phyloP scores from a whole-genome alignment of 2,113 vertebrate species.

The Psephotus haematonotus region DNA sequence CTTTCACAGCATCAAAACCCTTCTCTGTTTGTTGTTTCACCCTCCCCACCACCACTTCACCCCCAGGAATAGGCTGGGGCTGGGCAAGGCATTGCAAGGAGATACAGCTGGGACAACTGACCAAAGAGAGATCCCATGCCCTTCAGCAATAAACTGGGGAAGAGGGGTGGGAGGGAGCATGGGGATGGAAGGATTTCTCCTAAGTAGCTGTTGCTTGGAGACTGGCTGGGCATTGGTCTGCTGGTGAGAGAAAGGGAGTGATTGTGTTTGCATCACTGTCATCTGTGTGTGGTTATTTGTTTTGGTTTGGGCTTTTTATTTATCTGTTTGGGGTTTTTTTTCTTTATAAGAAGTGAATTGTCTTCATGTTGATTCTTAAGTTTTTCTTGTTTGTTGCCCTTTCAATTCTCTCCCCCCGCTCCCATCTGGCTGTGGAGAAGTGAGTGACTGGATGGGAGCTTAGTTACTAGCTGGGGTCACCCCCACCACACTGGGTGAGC shows the following conservation, averaged over 20 bases:
- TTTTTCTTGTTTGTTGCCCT: not conserved
- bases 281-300: accelerated
- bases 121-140: not conserved
- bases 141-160: not conserved
- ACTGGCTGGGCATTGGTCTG: not conserved
- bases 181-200: not conserved
- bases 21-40: not conserved
- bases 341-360: not conserved
- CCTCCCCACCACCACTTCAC: not conserved
- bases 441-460: not conserved
- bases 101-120: not conserved
- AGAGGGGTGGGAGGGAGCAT: not conserved
- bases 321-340: not conserved
- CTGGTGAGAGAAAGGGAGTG: not conserved
- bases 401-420: not conserved
- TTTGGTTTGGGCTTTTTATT: not conserved
- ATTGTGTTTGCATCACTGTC: not conserved
- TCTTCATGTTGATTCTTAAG: not conserved
- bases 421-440: not conserved
- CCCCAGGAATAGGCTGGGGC: not conserved
- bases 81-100: not conserved
- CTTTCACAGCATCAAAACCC: not conserved
- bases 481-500: not conserved
- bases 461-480: not conserved
- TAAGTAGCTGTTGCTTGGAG: not conserved